Percentiles rank a stretch among this genome's conserved stretches.
Conservation (phyloP, 2,888 invertebrate genomes). For the Caenorhabditis japonica region DNA sequence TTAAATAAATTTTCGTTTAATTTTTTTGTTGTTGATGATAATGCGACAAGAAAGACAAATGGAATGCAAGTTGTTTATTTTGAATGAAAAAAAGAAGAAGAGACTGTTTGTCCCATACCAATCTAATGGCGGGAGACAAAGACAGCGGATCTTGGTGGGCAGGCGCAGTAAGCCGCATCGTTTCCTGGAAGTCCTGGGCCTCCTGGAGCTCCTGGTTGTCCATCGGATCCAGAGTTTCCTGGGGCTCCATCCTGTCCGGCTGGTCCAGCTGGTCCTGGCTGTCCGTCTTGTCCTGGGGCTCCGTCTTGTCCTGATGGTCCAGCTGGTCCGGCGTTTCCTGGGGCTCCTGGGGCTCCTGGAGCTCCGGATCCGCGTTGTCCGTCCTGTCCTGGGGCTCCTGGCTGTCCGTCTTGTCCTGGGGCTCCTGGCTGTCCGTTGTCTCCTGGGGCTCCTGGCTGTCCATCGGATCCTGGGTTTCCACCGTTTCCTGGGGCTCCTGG, state of each 20-base stretch:
- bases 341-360: constrained; percentile 59
- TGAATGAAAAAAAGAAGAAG: constrained; percentile 16
- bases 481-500: too few species aligned
- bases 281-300: constrained; percentile 54
- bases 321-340: constrained; percentile 56
- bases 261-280: constrained; percentile 52
- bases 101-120: constrained; percentile 19
- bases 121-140: constrained; percentile 54
- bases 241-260: constrained; percentile 51
- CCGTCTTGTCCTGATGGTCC: constrained; percentile 56
- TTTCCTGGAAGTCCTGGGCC: too few species aligned
- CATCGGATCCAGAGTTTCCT: constrained; percentile 57
- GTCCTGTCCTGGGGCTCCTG: constrained; percentile 53
- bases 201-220: too few species aligned
- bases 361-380: constrained; percentile 50
- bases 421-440: too few species aligned
- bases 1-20: too few species aligned
- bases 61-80: constrained; percentile 42
- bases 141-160: constrained; percentile 65
- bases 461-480: too few species aligned
- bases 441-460: too few species aligned
- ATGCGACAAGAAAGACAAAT: too few species aligned
- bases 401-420: constrained; percentile 58
- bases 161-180: constrained; percentile 66
- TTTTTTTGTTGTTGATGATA: too few species aligned